A percentile compares a stretch with the other conserved stretches of the same genome.
Conservation (phyloP, 2,113 vertebrate genomes). For the rabbit (Oryctolagus cuniculus) region DNA sequence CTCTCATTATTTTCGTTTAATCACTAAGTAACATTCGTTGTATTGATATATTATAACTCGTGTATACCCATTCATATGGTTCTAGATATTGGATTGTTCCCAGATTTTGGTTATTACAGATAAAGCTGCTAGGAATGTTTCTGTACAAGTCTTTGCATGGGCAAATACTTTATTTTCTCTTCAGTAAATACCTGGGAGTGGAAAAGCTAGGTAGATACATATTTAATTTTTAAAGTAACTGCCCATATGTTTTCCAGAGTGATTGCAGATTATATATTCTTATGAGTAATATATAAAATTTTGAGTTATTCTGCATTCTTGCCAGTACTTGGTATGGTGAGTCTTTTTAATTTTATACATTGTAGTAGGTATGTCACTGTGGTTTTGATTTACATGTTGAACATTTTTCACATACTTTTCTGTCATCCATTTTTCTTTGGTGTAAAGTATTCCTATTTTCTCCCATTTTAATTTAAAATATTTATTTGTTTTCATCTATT, state of each 20-base stretch:
- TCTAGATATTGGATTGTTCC: not conserved
- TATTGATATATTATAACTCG: not conserved
- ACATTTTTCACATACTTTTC: constrained; percentile 39
- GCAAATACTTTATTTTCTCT: not conserved
- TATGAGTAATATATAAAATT: not conserved
- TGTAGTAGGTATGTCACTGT: constrained; percentile 3
- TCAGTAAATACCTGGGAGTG: not conserved
- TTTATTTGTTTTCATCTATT: too few species aligned
- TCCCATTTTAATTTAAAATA: not conserved
- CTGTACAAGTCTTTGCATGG: not conserved
- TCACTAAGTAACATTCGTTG: not conserved
- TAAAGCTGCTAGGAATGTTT: too few species aligned
- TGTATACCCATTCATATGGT: not conserved
- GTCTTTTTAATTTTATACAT: constrained; percentile 43
- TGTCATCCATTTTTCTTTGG: not conserved
- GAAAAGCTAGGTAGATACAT: not conserved
- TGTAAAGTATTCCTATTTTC: not conserved
- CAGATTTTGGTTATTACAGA: not conserved
- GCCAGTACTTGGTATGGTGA: not conserved
- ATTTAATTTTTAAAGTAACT: constrained; percentile 40
- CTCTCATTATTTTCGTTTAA: not conserved
- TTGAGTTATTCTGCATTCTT: not conserved
- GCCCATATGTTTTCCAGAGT: not conserved
- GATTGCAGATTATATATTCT: not conserved
- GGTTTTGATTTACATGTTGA: not conserved